These are phyloP conservation scores for Puffinus mauretanicus DNA, from an alignment of 2,113 vertebrate species.

Conservation along the genomic window DNA sequence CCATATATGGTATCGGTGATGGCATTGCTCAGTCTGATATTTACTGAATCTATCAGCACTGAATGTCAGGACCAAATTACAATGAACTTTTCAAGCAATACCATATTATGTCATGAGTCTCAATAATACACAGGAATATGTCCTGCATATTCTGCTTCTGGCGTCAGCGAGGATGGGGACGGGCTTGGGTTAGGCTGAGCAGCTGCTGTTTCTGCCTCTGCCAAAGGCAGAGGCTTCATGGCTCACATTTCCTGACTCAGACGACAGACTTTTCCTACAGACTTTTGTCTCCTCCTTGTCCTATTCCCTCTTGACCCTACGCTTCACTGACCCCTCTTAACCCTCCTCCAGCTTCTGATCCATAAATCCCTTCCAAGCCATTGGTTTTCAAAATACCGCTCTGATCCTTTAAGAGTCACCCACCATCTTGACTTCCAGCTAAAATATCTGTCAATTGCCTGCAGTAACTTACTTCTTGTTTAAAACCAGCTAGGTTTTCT, in stretches of 20 bases:
- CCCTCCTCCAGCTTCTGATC: not conserved
- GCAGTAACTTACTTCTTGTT: not conserved
- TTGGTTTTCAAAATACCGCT: not conserved
- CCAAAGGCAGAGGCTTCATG: not conserved
- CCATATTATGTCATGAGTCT: not conserved
- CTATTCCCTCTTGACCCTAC: not conserved
- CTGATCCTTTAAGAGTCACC: not conserved
- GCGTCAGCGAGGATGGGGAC: not conserved
- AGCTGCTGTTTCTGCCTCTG: not conserved
- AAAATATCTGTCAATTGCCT: not conserved
- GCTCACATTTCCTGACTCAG: not conserved
- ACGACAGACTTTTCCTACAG: not conserved
- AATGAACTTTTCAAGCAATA: not conserved
- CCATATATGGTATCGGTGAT: not conserved
- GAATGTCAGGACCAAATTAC: not conserved
- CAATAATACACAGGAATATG: not conserved
- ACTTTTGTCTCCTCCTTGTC: not conserved
- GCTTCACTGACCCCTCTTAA: not conserved
- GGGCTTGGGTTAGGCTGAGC: not conserved
- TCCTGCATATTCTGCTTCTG: not conserved
- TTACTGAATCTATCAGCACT: not conserved
- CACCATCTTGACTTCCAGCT: not conserved
- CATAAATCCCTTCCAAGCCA: not conserved
- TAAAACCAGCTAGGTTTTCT: not conserved
- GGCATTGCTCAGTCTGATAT: not conserved